Evolutionary conservation across 2,888 invertebrate species (phyloP).

Genomic region (Cheilosia urbana): DNA sequence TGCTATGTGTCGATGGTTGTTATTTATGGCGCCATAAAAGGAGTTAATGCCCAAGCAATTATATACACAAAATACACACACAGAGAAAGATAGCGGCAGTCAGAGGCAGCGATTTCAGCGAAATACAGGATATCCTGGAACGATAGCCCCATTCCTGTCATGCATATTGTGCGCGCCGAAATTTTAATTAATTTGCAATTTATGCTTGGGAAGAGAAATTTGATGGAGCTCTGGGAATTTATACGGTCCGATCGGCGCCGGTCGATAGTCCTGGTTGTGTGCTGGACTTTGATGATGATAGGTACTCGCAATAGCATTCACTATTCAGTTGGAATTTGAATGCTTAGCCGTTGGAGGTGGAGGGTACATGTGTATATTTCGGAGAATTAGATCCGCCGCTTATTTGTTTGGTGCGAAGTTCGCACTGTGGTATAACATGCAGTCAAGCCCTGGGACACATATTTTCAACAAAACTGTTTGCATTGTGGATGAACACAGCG

Average conservation of each 20-base stretch:
- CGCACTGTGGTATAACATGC: too few species aligned
- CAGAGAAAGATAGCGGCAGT: too few species aligned
- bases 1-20: slow-evolving; percentile 65
- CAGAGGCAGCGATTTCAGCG: not conserved
- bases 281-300: slow-evolving; percentile 44
- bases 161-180: slow-evolving; percentile 52
- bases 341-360: not conserved
- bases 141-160: not conserved
- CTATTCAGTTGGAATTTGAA: slow-evolving; percentile 31
- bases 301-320: slow-evolving; percentile 18
- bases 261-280: not conserved
- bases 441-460: too few species aligned
- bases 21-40: slow-evolving; percentile 57
- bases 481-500: too few species aligned
- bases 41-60: slow-evolving; percentile 45
- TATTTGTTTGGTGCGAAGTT: slow-evolving; percentile 16
- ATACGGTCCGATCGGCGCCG: not conserved
- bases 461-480: too few species aligned
- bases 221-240: slow-evolving; percentile 4
- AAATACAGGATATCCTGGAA: not conserved
- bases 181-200: slow-evolving; percentile 73
- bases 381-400: slow-evolving; percentile 11
- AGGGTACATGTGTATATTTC: not conserved
- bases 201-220: slow-evolving; percentile 48
- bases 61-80: slow-evolving; percentile 10